Evolutionary conservation across 64 coral and sea anemone genomes (phyloP).

Genomic region (Orbicella faveolata): DNA sequence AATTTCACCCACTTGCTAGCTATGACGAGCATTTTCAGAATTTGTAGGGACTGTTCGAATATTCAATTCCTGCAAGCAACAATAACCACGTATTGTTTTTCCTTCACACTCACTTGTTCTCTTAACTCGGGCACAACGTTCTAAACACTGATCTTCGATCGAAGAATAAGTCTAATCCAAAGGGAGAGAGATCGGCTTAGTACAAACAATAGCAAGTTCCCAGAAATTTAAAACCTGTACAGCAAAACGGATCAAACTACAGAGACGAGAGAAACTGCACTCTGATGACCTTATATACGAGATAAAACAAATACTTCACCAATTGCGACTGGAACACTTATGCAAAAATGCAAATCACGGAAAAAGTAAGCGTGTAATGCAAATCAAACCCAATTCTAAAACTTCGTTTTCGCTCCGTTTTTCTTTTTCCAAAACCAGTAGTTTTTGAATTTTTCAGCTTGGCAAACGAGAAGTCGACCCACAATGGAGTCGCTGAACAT

Average conservation of each 20-base stretch:
- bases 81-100: neutral
- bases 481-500: neutral
- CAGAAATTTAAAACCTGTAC: conserved; percentile 19
- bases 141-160: neutral
- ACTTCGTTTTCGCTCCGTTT: neutral
- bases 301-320: conserved; percentile 49
- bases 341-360: conserved; percentile 39
- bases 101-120: neutral
- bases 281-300: conserved; percentile 21
- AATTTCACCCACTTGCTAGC: neutral
- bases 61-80: conserved; percentile 3
- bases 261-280: neutral
- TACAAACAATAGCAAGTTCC: neutral
- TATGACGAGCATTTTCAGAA: conserved; percentile 27
- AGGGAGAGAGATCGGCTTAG: neutral
- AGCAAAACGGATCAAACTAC: conserved; percentile 21
- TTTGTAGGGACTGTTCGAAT: neutral
- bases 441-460: conserved; percentile 5
- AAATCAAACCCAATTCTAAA: conserved; percentile 17
- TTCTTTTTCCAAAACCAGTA: neutral
- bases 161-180: neutral
- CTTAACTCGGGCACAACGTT: neutral
- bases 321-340: conserved; percentile 16
- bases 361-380: neutral
- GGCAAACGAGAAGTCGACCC: neutral